Conservation (phyloP, 1,140 invertebrate species). For the Hormaphis cornu region DNA sequence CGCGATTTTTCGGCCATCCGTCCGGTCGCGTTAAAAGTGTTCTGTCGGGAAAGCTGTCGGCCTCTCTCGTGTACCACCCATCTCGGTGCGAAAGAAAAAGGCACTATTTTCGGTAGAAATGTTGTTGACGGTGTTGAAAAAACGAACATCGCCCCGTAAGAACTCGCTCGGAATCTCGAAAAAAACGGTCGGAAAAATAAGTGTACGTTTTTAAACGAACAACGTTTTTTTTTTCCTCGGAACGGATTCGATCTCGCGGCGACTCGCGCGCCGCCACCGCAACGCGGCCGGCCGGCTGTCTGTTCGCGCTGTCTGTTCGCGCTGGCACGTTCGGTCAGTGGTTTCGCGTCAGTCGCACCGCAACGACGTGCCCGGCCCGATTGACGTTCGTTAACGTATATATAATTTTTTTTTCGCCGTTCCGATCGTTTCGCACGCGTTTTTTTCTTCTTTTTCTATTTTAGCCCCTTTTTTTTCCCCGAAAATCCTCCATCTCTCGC, state of each 20-base stretch:
- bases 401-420: background rate
- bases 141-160: background rate
- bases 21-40: no score
- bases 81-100: background rate
- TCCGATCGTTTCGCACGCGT: background rate
- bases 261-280: background rate
- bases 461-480: background rate
- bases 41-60: background rate
- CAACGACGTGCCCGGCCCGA: background rate
- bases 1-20: no score
- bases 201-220: background rate
- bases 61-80: background rate
- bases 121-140: background rate
- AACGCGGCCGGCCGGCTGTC: background rate
- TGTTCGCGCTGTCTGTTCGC: background rate
- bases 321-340: background rate
- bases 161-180: background rate
- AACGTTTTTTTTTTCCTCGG: background rate
- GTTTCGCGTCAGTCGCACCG: constrained; percentile 2
- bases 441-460: background rate
- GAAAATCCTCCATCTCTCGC: background rate
- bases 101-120: background rate
- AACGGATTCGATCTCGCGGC: background rate
- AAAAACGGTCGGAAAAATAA: background rate
- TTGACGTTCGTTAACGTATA: no score